phyloP scores from a whole-genome alignment of 1,140 invertebrate species.

The Galleria mellonella region DNA sequence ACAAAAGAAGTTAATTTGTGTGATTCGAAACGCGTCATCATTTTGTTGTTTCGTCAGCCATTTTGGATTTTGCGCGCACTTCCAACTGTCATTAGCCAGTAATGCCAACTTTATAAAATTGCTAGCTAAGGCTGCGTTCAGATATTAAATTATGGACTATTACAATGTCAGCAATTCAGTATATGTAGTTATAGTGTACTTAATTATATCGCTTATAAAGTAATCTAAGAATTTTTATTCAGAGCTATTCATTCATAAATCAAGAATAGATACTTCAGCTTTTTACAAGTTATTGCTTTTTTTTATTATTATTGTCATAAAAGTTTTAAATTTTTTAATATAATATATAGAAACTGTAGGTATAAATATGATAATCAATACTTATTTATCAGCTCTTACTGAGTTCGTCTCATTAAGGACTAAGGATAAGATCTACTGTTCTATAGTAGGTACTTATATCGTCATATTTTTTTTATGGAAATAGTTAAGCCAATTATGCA shows the following conservation, averaged over 20 bases:
- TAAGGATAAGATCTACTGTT: too few relatives aligned
- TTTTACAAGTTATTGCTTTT: too few relatives aligned
- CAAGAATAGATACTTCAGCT: too few relatives aligned
- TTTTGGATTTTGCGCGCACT: constrained; percentile 49
- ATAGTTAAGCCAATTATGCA: too few relatives aligned
- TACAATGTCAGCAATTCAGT: constrained; percentile 11
- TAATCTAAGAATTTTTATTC: constrained; percentile 6
- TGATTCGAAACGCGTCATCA: constrained; percentile 47
- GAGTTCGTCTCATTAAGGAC: too few relatives aligned
- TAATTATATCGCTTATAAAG: constrained; percentile 22
- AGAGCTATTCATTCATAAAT: constrained; percentile 2
- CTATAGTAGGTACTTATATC: too few relatives aligned
- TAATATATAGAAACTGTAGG: too few relatives aligned
- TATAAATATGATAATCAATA: too few relatives aligned
- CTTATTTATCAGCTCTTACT: too few relatives aligned
- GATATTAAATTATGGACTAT: constrained; percentile 53
- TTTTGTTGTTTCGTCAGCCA: constrained; percentile 36
- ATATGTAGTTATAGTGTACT: constrained; percentile 11
- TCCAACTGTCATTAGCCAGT: constrained; percentile 51
- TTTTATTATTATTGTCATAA: too few relatives aligned
- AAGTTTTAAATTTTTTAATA: too few relatives aligned
- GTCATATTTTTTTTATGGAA: too few relatives aligned
- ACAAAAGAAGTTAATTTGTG: constrained; percentile 24
- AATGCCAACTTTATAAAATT: constrained; percentile 52
- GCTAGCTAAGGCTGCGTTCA: constrained; percentile 42